phyloP scores from a whole-genome alignment of 2,888 invertebrate species.

The Coleophora flavipennella region DNA sequence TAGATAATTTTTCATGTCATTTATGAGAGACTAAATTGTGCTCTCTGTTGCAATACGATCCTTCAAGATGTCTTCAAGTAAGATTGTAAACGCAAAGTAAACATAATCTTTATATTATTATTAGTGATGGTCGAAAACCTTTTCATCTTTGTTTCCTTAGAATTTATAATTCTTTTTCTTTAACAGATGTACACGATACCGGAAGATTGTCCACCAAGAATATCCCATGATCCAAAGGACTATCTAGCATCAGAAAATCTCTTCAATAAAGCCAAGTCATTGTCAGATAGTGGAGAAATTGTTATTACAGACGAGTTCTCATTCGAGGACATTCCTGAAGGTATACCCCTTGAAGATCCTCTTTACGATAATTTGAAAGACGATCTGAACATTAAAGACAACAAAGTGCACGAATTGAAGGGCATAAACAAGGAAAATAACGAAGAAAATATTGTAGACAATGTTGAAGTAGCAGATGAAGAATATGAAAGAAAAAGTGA shows the following conservation, averaged over 20 bases:
- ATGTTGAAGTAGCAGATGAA: too few relatives aligned
- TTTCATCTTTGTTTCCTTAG: too few relatives aligned
- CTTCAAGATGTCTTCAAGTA: too few relatives aligned
- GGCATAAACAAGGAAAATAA: slow-evolving; percentile 4
- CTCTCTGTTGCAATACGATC: too few relatives aligned
- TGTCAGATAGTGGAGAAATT: slow-evolving; percentile 38
- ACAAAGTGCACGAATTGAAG: neutral
- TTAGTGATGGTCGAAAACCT: too few relatives aligned
- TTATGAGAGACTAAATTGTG: too few relatives aligned
- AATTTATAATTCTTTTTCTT: neutral
- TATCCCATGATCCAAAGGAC: slow-evolving; percentile 33
- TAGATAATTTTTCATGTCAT: too few relatives aligned
- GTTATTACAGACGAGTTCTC: slow-evolving; percentile 48
- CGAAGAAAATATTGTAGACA: too few relatives aligned
- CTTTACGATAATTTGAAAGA: slow-evolving; percentile 45
- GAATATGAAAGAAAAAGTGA: too few relatives aligned
- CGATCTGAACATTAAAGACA: too few relatives aligned
- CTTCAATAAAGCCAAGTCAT: slow-evolving; percentile 43
- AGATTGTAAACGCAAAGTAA: too few relatives aligned
- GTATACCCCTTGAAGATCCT: slow-evolving; percentile 55
- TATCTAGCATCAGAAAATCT: slow-evolving; percentile 45
- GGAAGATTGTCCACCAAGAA: slow-evolving; percentile 52
- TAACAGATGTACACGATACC: slow-evolving; percentile 58
- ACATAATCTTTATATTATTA: too few relatives aligned
- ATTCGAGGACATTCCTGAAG: slow-evolving; percentile 56